Base-by-base conservation (phyloP, 1,140 invertebrate species). In the Venustaconcha ellipsiformis region DNA sequence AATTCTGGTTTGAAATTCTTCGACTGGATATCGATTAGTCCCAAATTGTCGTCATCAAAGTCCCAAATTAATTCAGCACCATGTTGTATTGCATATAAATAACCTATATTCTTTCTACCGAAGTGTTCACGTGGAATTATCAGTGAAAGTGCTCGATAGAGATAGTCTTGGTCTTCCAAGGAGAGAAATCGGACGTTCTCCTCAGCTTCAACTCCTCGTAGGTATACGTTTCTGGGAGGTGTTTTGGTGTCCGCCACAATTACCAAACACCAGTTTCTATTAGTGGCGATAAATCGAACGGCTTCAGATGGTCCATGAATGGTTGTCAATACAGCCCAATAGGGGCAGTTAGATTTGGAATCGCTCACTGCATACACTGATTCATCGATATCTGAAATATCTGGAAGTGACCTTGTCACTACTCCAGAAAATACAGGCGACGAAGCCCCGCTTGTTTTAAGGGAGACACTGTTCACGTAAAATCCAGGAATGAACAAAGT, bases 81-180 rank as follows among this genome's bases (percentile, higher is more conserved):
- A 55, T 72, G 69, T 12, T 65, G 58, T 58, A 75, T 79, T 3
- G 78, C 78, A 68, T 72, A 79, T 15, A 75, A 30, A 60, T 68
- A 79, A 8, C 78, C 78, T 6, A 79, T 74, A 70, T 75, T 79
- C 58, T 79, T 79, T 57, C 78, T 62, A 14, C 69, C 73, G 60
- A 78, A 74, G n/a, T 60, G 30, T 57, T 74, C 66, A 26, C 37
- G 67, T 14, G 77, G 77, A 11, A 78, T 55, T 48, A n/a, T 14
- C 13, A 67, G 37, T 6, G 68, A 14, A 66, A 78, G 71, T 20
- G 66, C 26, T 18, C 60, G 68, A 3, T 70, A 57, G 12, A 66
- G 37, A 15, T 17, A 15, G 13, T 26, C 30, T 17, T 78, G 77
- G 23, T 78, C 72, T 2, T 55, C 48, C 14, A 59, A 14, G 14